These are phyloP conservation scores for Gymnocypris eckloni DNA, from an alignment of 2,797 vertebrate genomes.

Conservation along the genomic window DNA sequence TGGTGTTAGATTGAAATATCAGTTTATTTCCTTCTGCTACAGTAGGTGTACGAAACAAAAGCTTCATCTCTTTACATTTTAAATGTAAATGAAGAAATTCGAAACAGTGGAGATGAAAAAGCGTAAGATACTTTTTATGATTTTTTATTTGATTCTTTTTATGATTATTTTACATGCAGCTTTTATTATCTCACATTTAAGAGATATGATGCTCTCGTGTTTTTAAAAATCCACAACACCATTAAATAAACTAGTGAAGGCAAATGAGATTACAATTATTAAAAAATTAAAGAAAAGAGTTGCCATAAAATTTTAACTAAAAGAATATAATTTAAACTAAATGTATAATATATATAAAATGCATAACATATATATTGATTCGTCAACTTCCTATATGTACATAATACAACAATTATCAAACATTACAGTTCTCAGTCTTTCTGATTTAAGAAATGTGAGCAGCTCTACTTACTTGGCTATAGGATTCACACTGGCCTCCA, in stretches of 20 bases:
- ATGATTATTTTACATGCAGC: not conserved
- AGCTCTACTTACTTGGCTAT: slow-evolving; percentile 95
- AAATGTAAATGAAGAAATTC: not conserved
- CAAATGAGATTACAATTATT: not conserved
- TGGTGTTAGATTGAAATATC: not conserved
- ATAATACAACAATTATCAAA: not conserved
- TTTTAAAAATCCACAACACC: not conserved
- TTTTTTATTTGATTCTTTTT: not conserved
- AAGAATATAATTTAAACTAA: too few relatives aligned
- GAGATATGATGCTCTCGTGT: not conserved
- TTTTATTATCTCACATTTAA: not conserved
- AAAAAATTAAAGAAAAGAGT: not conserved
- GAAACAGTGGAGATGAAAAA: not conserved
- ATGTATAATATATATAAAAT: too few relatives aligned
- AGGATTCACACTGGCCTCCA: slow-evolving; percentile 99
- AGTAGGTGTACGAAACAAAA: not conserved
- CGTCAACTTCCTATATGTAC: not conserved
- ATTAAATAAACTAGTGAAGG: not conserved
- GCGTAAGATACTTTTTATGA: not conserved
- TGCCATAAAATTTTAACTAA: not conserved
- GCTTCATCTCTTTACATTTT: not conserved
- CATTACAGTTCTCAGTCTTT: not conserved
- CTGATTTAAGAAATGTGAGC: not conserved
- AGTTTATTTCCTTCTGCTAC: not conserved
- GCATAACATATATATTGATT: not conserved